Evolutionary conservation across 2,113 vertebrate species (phyloP).

Genomic region (Brachyhypopomus occidentalis): DNA sequence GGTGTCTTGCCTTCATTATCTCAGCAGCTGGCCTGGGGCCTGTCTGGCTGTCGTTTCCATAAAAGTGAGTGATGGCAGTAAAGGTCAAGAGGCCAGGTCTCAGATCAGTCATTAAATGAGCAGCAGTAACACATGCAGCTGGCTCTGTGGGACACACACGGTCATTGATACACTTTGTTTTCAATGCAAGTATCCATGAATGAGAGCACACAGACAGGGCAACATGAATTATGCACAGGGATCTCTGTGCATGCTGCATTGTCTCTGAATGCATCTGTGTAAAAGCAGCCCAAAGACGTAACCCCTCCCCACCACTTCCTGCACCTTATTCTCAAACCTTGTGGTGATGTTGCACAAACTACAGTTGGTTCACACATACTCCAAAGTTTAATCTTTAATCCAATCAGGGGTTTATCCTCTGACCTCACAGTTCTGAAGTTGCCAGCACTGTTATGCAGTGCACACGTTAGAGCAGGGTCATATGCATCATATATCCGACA

Average conservation of each 20-base stretch:
- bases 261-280: too few species aligned
- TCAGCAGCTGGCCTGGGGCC: slow-evolving; percentile 28
- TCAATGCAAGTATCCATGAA: slow-evolving; percentile 1
- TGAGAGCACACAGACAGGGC: not conserved
- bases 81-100: slow-evolving; percentile 39
- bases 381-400: slow-evolving; percentile 56
- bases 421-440: slow-evolving; percentile 18
- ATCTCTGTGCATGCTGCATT: not conserved
- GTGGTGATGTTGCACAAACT: slow-evolving; percentile 1
- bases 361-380: slow-evolving; percentile 26
- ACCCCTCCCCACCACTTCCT: too few species aligned
- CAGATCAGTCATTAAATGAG: slow-evolving; percentile 45
- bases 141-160: not conserved
- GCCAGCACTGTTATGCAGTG: slow-evolving; percentile 16
- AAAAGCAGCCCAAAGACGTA: too few species aligned
- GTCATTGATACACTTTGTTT: not conserved
- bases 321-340: not conserved
- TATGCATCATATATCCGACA: too few species aligned
- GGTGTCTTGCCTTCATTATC: not conserved
- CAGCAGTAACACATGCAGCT: slow-evolving; percentile 10
- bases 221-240: too few species aligned
- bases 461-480: not conserved
- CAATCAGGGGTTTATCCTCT: slow-evolving; percentile 50
- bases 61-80: slow-evolving; percentile 38
- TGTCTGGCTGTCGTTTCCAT: slow-evolving; percentile 19